Conservation (phyloP, 2,113 vertebrate species). For the Mesoclemmys tuberculata region DNA sequence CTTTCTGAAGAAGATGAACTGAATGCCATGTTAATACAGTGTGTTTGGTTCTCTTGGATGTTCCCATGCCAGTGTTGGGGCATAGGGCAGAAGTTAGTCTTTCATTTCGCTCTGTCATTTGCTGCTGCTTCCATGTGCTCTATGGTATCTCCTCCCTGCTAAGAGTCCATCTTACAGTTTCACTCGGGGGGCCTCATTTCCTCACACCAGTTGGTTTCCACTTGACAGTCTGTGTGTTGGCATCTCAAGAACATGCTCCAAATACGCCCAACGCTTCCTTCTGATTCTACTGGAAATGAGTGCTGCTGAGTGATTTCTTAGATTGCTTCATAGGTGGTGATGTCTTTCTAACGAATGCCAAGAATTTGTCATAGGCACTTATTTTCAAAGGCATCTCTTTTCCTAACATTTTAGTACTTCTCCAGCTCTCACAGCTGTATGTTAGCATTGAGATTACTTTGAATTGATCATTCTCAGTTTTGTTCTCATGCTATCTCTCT, state of each 20-base stretch:
- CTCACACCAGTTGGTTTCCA: background rate
- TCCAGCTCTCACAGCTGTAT: no score
- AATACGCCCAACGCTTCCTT: background rate
- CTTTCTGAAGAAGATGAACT: background rate
- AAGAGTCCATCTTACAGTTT: background rate
- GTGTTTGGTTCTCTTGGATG: background rate
- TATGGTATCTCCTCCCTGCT: background rate
- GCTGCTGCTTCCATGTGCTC: background rate
- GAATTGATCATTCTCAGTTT: no score
- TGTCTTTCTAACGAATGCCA: no score
- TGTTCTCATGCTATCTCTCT: no score
- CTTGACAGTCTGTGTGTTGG: background rate
- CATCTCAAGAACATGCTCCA: no score
- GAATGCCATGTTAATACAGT: background rate
- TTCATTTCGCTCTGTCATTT: background rate
- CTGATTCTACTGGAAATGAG: background rate
- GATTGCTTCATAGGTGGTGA: background rate
- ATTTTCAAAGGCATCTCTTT: no score
- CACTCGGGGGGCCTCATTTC: background rate
- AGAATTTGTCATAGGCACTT: no score
- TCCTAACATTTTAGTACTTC: no score
- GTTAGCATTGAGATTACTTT: no score
- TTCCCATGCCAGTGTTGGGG: background rate
- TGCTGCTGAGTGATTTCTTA: background rate
- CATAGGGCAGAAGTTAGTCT: background rate